Conservation (phyloP, 2,888 invertebrate genomes). For the Exocentrus adspersus region DNA sequence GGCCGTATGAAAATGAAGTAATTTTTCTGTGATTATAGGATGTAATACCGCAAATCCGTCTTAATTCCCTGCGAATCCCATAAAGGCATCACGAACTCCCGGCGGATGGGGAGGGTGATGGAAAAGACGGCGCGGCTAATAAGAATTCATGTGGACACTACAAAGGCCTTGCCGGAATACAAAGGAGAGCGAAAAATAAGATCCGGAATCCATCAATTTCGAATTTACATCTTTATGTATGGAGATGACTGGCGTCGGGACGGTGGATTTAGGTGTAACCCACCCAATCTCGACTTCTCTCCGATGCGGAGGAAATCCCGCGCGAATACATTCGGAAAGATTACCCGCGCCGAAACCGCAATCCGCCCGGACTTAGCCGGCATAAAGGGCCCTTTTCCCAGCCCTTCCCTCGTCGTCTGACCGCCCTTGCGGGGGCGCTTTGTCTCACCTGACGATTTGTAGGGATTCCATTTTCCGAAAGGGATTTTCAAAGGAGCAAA, state of each 20-base stretch:
- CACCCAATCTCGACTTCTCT: constrained; percentile 37
- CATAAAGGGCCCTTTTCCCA: constrained; percentile 6
- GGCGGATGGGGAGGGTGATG: not conserved
- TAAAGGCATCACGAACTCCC: not conserved
- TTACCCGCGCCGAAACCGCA: constrained; percentile 31
- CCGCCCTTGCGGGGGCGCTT: not conserved
- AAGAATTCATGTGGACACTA: constrained; percentile 12
- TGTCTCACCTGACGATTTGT: constrained; percentile 7
- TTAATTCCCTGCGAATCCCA: too few species aligned
- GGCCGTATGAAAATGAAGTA: too few species aligned
- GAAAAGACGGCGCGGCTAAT: not conserved
- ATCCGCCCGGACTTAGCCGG: constrained; percentile 29
- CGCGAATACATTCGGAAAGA: constrained; percentile 41
- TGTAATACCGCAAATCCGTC: too few species aligned
- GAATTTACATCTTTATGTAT: constrained; percentile 37
- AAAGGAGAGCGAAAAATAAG: constrained; percentile 22
- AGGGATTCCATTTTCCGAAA: too few species aligned
- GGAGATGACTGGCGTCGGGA: constrained; percentile 22
- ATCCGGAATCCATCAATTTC: constrained; percentile 39
- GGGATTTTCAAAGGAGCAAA: too few species aligned
- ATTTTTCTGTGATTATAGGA: too few species aligned
- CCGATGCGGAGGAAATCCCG: constrained; percentile 34
- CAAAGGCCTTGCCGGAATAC: constrained; percentile 12
- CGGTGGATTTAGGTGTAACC: constrained; percentile 28
- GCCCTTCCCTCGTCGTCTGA: constrained; percentile 4